Evolutionary conservation across 2,797 vertebrate genomes (phyloP), one percentile per base, ranked within the genome.

Genomic region (Staurois parvus): DNA sequence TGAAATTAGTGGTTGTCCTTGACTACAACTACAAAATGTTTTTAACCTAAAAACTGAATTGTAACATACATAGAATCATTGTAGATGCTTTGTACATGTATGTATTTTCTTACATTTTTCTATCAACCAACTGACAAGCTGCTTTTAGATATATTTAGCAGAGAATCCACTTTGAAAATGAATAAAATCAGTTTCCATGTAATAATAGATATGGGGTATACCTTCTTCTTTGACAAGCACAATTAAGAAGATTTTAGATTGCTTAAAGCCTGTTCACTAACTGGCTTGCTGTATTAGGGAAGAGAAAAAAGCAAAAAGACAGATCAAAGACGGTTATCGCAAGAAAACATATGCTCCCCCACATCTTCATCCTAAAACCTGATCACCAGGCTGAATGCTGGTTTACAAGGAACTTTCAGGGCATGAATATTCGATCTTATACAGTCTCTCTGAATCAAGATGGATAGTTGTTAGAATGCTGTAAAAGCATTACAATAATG

Each of bases 341-440:
- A 52, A 29, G 64, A 72, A 86, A 82, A 77, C 85, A 86, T 82
- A 77, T 77, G 84, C 79, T 85, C 78, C 84, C 79, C 78, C 32
- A 66, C 84, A 81, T 76, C 64, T 82, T 79, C 67, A 82, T 82
- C 73, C 79, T 72, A 81, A 81, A 82, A 82, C 79, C 52, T 86
- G 73, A 80, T 81, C 72, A 37, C 66, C 52, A 72, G 73, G 62
- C 67, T 52, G 34, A 86, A 69, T 28, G 24, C 73, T 70, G 21
- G 32, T 48, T n/a, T 37, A 81, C 73, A 32, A 28, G 56, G 72
- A 76, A 76, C 72, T 68, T 69, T 73, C 24, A 72, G 34, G 62
- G 28, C 9, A 66, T 59, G 26, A 77, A 80, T 64, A 78, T 70
- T 62, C 15, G 34, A 26, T 84, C 48, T 13, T 34, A 52, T 68